Base-by-base conservation (phyloP, 2,113 vertebrate species). In the Silurus glanis region DNA sequence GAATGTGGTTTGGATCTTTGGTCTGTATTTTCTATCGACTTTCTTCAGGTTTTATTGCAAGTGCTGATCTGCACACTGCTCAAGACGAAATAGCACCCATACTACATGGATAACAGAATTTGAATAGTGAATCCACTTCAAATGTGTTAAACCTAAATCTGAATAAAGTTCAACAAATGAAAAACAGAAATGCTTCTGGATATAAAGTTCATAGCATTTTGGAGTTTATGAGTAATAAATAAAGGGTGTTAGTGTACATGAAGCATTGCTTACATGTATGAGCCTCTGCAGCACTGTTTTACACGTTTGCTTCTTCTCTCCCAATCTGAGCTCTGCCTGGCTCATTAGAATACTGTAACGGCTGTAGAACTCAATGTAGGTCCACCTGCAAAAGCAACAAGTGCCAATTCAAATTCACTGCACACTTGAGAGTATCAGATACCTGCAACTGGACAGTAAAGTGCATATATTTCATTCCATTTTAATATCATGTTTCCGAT, bases 261-360 rank as follows among this genome's bases (percentile, higher is more conserved):
- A 55, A 17, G 28, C 5, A 58, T 47, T 28, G 88, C 94, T 86
- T 21, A 99, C 98, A 95, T 97, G 96, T 93, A 99, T 98, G 72
- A 99, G 91, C 83, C 96, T 92, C 92, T 98, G 96, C 81, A 99
- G 80, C 79, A 97, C 97, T 0, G 84, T 94, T 91, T 94, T 96
- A 95, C 98, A 99, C 82, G 97, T 97, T 83, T 97, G 94, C 80
- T 96, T 98, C 91, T 98, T 99, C 85, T 99, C 96, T 0, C 47
- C 90, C 21, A 95, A 69, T 1, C 91, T 92, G 2, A 95, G 92
- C 28, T 99, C 98, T 72, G 94, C 92, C 74, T 97, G 96, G 10
- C 93, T 95, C 97, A 99, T 98, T n/a, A 99, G 95, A 87, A 99
- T 94, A 88, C 97, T 96, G 76, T 98, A 99, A 55, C 98, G 96